Evolutionary conservation across 2,113 vertebrate genomes (phyloP), one percentile per base, ranked within the genome.

Genomic region (Ailuropoda melanoleuca): DNA sequence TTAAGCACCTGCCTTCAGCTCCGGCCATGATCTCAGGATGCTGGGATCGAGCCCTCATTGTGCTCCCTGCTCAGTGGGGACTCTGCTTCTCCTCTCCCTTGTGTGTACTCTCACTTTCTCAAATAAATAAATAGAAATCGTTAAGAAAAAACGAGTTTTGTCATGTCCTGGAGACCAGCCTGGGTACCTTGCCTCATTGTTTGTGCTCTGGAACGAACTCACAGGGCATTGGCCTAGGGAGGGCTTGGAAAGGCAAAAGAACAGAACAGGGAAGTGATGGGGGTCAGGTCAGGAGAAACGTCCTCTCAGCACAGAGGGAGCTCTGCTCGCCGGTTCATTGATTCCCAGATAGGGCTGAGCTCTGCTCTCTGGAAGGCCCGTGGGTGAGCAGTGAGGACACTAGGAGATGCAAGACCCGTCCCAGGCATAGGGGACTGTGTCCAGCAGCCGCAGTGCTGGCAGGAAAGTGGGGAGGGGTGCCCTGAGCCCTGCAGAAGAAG

Each of bases 361-460:
- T 70, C 19, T 39, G 21, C 68, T 39, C 9, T 3, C 68, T 6
- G 68, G 11, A 39, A 23, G 19, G 37, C 37, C n/a, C 68, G 60
- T 12, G 68, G 19, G 19, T 39, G 37, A 39, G 19, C 19, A 23
- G 19, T 37, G 68, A 23, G 68, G n/a, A 72, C 9, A 23, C 37
- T 4, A 70, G 37, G 31, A 66, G 64, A 23, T 23, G 19, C 37
- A 72, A n/a, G n/a, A 39, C n/a, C 2, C 19, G 10, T 37, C n/a
- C 19, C 68, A 6, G 9, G 19, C 68, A 3, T 13, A 21, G 9
- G 18, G n/a, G n/a, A 21, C 66, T 1, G 9, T 21, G 4, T 37
- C 18, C 21, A 5, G n/a, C 66, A 19, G 9, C n/a, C 0, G 1
- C 66, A 0, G n/a, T 37, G n/a, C 18, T 21, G 1, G 12, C 0